These are phyloP conservation scores for Psittacula echo DNA, from an alignment of 2,797 vertebrate genomes.

Conservation along the genomic window DNA sequence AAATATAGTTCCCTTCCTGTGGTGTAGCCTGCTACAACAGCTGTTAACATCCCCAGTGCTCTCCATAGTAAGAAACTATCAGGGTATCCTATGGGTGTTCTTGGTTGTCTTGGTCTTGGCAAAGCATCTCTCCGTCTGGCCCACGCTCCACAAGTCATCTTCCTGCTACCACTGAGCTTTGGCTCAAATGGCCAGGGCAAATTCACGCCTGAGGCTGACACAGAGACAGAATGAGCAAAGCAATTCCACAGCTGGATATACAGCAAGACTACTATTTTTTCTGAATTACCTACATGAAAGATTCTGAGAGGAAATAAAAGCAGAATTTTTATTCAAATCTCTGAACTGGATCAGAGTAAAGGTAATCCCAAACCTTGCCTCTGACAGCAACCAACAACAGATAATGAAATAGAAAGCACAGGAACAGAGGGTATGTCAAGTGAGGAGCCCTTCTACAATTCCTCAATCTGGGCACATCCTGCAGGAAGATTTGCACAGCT, in stretches of 20 bases:
- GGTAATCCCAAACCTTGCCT: background rate
- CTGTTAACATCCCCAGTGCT: background rate
- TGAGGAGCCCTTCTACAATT: background rate
- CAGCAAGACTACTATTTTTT: background rate
- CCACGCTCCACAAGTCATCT: background rate
- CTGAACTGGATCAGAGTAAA: background rate
- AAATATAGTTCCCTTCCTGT: background rate
- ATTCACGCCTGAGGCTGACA: fast-evolving
- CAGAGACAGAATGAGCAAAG: fast-evolving
- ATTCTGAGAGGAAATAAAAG: background rate
- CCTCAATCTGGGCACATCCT: background rate
- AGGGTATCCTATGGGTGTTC: fast-evolving
- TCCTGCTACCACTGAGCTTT: background rate
- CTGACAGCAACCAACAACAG: background rate
- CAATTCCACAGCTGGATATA: background rate
- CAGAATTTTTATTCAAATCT: background rate
- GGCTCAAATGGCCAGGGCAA: background rate
- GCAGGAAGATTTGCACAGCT: background rate
- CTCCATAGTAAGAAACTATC: background rate
- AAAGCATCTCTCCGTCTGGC: background rate
- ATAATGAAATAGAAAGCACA: background rate
- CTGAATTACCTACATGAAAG: background rate
- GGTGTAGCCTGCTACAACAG: background rate
- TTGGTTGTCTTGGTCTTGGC: background rate
- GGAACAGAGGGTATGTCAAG: background rate